Evolutionary conservation across 2,797 vertebrate species (phyloP).

Genomic region (Anableps anableps): DNA sequence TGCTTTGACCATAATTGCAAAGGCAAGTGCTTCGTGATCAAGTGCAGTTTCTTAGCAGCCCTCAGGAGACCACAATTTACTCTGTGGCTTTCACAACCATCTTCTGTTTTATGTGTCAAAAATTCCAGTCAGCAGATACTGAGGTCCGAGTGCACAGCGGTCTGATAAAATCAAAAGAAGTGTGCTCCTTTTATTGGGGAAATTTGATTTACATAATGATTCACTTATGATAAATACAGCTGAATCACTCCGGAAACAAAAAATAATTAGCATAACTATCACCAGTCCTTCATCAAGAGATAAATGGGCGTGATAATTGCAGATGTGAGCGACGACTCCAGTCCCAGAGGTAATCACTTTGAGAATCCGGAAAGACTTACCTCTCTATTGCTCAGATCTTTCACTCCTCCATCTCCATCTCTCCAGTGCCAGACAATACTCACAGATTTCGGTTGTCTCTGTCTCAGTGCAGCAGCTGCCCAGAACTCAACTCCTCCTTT

Average conservation of each 20-base stretch:
- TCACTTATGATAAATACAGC: slow-evolving; percentile 65
- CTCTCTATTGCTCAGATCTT: slow-evolving; percentile 77
- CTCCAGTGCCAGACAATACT: slow-evolving; percentile 76
- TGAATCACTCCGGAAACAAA: slow-evolving; percentile 62
- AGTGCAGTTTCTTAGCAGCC: slow-evolving; percentile 40
- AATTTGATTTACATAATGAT: slow-evolving; percentile 72
- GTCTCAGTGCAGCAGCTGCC: slow-evolving; percentile 72
- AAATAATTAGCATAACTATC: slow-evolving; percentile 58
- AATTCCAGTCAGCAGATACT: slow-evolving; percentile 41
- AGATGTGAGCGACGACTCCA: slow-evolving; percentile 60
- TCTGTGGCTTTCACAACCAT: slow-evolving; percentile 43
- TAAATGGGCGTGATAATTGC: slow-evolving; percentile 68
- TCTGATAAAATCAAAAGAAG: slow-evolving; percentile 61
- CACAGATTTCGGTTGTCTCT: slow-evolving; percentile 70
- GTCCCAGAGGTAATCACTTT: slow-evolving; percentile 72
- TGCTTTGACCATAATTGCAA: slow-evolving; percentile 67
- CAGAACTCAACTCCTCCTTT: slow-evolving; percentile 72
- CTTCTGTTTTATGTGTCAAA: slow-evolving; percentile 24
- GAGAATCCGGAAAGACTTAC: slow-evolving; percentile 73
- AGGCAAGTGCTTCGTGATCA: slow-evolving; percentile 32
- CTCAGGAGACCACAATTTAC: slow-evolving; percentile 31
- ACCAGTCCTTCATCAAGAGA: slow-evolving; percentile 64
- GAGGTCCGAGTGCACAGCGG: slow-evolving; percentile 42
- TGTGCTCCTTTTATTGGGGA: slow-evolving; percentile 51
- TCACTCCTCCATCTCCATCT: slow-evolving; percentile 70